Percentiles rank a stretch among this genome's conserved stretches.
Conservation (phyloP, 2,888 invertebrate genomes). For the Notodonta dromedarius region DNA sequence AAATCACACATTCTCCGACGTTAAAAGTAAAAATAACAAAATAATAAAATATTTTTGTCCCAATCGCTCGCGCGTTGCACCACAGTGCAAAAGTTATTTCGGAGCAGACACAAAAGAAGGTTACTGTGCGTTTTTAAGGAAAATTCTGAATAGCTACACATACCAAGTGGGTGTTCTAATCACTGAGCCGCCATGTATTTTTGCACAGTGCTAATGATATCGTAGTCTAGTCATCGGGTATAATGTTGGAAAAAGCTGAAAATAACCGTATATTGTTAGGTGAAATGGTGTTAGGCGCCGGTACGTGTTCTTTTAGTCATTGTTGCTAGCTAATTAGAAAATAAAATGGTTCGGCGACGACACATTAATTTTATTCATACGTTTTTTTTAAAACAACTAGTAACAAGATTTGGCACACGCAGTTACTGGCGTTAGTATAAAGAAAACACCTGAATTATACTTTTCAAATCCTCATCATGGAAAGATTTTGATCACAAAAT, state of each 20-base stretch:
- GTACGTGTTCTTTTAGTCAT: background rate
- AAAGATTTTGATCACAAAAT: constrained; percentile 19
- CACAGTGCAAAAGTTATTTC: constrained; percentile 45
- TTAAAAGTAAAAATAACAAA: no score
- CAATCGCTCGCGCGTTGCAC: constrained; percentile 17
- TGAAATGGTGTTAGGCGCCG: background rate
- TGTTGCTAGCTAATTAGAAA: background rate
- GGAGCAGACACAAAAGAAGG: constrained; percentile 54
- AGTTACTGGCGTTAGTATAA: no score
- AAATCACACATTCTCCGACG: no score
- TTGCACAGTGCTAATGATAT: constrained; percentile 23
- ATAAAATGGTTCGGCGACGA: background rate
- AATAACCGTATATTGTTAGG: constrained; percentile 25
- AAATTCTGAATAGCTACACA: constrained; percentile 48
- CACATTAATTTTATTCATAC: background rate
- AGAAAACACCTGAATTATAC: no score
- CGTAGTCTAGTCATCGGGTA: constrained; percentile 16
- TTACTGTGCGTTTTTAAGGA: constrained; percentile 53
- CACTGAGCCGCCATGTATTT: constrained; percentile 30
- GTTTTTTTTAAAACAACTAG: background rate
- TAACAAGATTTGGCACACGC: no score
- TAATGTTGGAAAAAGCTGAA: constrained; percentile 18
- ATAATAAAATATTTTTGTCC: no score
- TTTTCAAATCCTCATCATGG: background rate
- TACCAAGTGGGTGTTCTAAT: constrained; percentile 46